Conservation (phyloP, 2,113 vertebrate genomes). For the Orientallactaga bullata region DNA sequence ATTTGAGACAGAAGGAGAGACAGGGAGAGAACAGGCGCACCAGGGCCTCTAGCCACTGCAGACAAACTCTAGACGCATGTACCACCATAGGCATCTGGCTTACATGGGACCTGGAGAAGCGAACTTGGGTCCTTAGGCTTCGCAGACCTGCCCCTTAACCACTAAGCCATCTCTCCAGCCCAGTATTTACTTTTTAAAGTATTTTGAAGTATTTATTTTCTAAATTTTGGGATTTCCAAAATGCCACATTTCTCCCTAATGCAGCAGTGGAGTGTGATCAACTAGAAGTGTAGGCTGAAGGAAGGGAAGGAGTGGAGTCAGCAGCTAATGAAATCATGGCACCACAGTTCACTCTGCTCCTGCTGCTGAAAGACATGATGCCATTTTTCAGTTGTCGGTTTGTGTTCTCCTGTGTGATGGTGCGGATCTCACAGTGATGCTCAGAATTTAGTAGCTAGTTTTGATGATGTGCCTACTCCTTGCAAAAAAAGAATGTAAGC, state of each 20-base stretch:
- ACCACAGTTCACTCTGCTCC: background rate
- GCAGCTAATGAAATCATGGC: background rate
- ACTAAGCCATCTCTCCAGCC: too few relatives aligned
- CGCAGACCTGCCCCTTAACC: too few relatives aligned
- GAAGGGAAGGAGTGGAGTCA: background rate
- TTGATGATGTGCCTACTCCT: background rate
- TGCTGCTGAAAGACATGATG: background rate
- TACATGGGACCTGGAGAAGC: too few relatives aligned
- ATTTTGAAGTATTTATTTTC: too few relatives aligned
- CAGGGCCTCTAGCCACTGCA: too few relatives aligned
- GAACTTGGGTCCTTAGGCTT: too few relatives aligned
- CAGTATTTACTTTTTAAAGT: too few relatives aligned
- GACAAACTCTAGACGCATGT: too few relatives aligned
- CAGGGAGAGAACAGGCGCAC: too few relatives aligned
- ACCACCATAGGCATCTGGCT: too few relatives aligned
- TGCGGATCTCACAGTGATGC: conserved; percentile 10
- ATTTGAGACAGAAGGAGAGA: too few relatives aligned
- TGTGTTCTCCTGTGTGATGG: background rate
- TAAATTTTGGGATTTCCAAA: conserved; percentile 38
- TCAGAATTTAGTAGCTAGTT: background rate
- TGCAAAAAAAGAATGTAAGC: conserved; percentile 22
- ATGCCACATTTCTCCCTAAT: conserved; percentile 13
- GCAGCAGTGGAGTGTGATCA: background rate
- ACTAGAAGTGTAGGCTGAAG: background rate
- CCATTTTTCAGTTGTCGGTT: background rate